Evolutionary conservation across 2,888 invertebrate genomes (phyloP), one percentile per base, ranked within the genome.

Genomic region (Diplazon laetatorius): DNA sequence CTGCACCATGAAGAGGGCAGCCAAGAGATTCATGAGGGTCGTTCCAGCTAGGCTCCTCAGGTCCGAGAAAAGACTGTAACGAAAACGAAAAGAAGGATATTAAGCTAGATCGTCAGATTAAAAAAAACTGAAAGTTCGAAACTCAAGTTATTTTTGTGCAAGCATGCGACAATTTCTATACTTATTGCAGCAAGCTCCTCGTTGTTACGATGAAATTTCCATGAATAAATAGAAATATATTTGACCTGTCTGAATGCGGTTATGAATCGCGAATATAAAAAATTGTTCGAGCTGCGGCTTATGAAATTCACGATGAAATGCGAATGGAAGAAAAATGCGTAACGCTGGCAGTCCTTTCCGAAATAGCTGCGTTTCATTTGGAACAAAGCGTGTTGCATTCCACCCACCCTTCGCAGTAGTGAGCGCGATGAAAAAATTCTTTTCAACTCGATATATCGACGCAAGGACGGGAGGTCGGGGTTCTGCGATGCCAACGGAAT

Each of bases 1-100:
- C 89, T 94, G 94, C 50, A 93, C 93, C 93, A 94, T 93, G 89
- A 94, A 94, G 77, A 94, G 92, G 42, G 94, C 93, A 44, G 94
- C 94, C 86, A 94, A 89, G 78, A 94, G 91, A 90, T 94, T 94
- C 93, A 94, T 93, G 83, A 94, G 90, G 14, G 94, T 93, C 78
- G 94, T 94, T 44, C 94, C 94, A 44, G 94, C 94, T 83, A 94
- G 91, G 85, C 93, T 94, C 73, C 94, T 92, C 79, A 94, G 91
- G 87, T 94, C 94, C 78, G 94, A 94, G 89, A 94, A 94, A 85
- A 94, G 92, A 87, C 94, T 94, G 92, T 69, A 93, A 93, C 87
- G 91, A 87, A 87, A 86, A 82, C 74, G 82, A 80, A 65, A 69
- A 66, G n/a, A 70, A 76, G 62, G 66, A 37, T 18, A 50, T n/a